A percentile compares a stretch with the other conserved stretches of the same genome.
Conservation (phyloP, 1,140 invertebrate genomes). For the Acromyrmex charruanus region DNA sequence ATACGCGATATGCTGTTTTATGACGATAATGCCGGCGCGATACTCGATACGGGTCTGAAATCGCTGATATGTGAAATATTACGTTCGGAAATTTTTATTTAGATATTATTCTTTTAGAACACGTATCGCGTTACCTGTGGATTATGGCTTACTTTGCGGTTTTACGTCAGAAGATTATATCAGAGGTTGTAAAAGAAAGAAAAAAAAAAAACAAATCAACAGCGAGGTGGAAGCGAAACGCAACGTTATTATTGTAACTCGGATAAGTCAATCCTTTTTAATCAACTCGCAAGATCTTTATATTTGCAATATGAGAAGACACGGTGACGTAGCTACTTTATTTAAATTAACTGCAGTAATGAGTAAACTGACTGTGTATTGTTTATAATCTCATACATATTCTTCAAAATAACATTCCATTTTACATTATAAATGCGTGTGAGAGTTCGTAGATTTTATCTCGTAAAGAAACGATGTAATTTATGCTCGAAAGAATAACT, state of each 20-base stretch:
- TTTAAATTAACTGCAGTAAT: neutral
- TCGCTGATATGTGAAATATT: neutral
- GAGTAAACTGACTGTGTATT: neutral
- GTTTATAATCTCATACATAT: neutral
- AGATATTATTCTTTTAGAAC: slow-evolving; percentile 3
- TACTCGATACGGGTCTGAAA: slow-evolving; percentile 9
- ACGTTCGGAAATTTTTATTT: neutral
- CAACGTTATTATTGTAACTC: slow-evolving; percentile 14
- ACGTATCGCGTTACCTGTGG: slow-evolving; percentile 23
- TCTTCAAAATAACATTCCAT: neutral
- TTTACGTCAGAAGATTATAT: neutral
- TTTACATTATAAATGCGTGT: neutral
- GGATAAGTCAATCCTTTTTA: neutral
- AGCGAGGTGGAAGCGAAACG: neutral
- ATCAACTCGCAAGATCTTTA: neutral
- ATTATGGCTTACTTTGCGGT: neutral
- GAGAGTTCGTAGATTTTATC: neutral
- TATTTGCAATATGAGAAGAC: neutral
- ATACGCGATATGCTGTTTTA: slow-evolving; percentile 24
- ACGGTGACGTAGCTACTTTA: neutral
- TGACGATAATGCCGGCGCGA: slow-evolving; percentile 2
- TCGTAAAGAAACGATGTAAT: neutral
- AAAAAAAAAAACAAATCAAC: neutral
- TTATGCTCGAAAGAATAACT: neutral
- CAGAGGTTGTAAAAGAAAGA: neutral